Percentiles rank a stretch among this genome's conserved stretches.
phyloP scores from a whole-genome alignment of 2,113 vertebrate species.

The Notechis scutatus region DNA sequence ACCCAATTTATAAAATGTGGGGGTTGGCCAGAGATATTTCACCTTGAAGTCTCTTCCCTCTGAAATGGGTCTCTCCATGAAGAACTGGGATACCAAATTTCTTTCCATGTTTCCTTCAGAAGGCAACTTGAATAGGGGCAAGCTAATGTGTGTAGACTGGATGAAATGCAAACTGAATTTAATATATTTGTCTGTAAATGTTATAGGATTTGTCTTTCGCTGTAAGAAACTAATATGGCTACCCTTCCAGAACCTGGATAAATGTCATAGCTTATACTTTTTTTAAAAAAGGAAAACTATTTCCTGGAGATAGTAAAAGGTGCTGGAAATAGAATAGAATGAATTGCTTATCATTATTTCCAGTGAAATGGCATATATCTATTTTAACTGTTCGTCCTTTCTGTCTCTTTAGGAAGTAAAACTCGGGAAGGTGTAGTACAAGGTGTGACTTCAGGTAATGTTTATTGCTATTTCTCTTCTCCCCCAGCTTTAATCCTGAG shows the following conservation, averaged over 20 bases:
- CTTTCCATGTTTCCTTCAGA: not conserved
- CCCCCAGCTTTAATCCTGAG: rapidly evolving
- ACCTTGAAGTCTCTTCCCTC: not conserved
- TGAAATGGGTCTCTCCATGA: not conserved
- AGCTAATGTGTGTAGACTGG: not conserved
- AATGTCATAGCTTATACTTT: not conserved
- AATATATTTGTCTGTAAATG: not conserved
- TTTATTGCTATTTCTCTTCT: not conserved
- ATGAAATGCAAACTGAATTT: not conserved
- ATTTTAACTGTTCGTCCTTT: not conserved
- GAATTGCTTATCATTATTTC: not conserved
- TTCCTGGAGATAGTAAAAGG: not conserved
- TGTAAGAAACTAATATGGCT: not conserved
- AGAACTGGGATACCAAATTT: not conserved
- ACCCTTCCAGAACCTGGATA: not conserved
- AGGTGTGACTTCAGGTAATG: slow-evolving; percentile 88
- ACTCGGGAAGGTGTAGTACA: slow-evolving; percentile 87
- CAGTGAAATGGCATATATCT: not conserved
- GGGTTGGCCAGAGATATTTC: not conserved
- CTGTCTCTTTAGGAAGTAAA: slow-evolving; percentile 81
- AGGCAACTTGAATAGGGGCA: not conserved
- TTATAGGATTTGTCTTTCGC: not conserved
- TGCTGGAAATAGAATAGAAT: no score
- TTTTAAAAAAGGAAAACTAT: not conserved
- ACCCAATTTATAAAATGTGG: not conserved